Conservation (phyloP, 1,140 invertebrate genomes). For the Kradibia gibbosae region DNA sequence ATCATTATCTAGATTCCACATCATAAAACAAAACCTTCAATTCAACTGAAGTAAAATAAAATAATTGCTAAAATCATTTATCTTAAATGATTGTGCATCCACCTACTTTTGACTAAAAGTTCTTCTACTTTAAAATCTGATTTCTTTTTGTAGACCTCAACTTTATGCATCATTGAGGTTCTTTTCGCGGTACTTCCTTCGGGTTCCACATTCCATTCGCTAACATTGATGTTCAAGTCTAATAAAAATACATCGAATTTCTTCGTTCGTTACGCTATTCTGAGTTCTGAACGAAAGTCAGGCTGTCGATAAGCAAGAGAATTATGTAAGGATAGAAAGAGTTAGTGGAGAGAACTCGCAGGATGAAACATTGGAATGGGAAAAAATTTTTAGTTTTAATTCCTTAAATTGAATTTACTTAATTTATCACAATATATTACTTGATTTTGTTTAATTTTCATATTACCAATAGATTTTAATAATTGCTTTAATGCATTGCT, state of each 20-base stretch:
- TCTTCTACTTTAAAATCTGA: conserved; percentile 40
- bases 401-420: conserved; percentile 11
- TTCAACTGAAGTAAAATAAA: background rate
- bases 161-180: conserved; percentile 47
- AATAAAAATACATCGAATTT: conserved; percentile 50
- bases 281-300: background rate
- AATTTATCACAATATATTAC: too few relatives aligned
- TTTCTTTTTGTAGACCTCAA: conserved; percentile 29
- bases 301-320: conserved; percentile 11
- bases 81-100: conserved; percentile 14
- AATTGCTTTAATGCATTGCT: too few relatives aligned
- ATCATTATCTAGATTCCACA: background rate
- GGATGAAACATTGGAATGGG: background rate
- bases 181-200: conserved; percentile 24
- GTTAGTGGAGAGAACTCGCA: background rate
- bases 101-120: background rate
- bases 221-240: conserved; percentile 38
- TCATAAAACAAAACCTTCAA: background rate
- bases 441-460: too few relatives aligned
- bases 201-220: conserved; percentile 35
- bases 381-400: conserved; percentile 16
- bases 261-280: conserved; percentile 48
- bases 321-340: background rate
- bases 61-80: conserved; percentile 41
- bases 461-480: too few relatives aligned